Evolutionary conservation across 2,113 vertebrate species (phyloP).

Genomic region (Periophthalmus modestus): DNA sequence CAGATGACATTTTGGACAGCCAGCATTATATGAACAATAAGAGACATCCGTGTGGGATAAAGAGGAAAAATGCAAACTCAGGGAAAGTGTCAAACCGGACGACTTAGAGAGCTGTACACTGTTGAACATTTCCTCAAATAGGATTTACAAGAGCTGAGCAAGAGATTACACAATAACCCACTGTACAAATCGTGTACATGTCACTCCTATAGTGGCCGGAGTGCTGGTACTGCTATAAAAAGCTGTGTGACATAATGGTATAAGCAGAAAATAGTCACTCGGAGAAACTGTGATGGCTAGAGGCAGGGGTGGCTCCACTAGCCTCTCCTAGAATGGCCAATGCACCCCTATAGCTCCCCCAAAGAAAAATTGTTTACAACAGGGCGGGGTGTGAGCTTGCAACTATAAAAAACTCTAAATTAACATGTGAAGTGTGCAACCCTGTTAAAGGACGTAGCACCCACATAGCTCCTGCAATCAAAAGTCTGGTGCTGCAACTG

Average conservation of each 20-base stretch:
- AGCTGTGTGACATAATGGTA: background rate
- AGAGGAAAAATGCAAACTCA: constrained; percentile 49
- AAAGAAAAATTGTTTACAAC: no score
- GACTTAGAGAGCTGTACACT: constrained; percentile 62
- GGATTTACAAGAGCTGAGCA: constrained; percentile 62
- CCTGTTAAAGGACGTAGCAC: no score
- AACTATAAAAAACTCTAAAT: no score
- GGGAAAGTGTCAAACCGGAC: constrained; percentile 58
- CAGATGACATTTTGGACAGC: background rate
- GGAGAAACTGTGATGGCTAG: background rate
- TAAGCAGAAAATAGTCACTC: background rate
- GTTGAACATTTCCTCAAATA: constrained; percentile 64
- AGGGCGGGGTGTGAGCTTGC: no score
- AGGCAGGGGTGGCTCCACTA: no score
- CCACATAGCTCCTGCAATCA: no score
- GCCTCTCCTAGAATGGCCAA: no score
- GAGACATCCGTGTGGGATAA: constrained; percentile 17
- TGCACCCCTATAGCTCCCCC: no score
- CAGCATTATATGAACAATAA: background rate
- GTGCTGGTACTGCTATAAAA: constrained; percentile 9
- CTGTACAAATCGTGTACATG: constrained; percentile 40
- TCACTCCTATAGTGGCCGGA: constrained; percentile 38
- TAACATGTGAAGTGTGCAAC: no score
- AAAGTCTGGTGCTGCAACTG: no score
- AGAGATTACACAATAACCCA: constrained; percentile 59